phyloP scores from a whole-genome alignment of 1,140 invertebrate genomes.

The Scaptomyza pallida region DNA sequence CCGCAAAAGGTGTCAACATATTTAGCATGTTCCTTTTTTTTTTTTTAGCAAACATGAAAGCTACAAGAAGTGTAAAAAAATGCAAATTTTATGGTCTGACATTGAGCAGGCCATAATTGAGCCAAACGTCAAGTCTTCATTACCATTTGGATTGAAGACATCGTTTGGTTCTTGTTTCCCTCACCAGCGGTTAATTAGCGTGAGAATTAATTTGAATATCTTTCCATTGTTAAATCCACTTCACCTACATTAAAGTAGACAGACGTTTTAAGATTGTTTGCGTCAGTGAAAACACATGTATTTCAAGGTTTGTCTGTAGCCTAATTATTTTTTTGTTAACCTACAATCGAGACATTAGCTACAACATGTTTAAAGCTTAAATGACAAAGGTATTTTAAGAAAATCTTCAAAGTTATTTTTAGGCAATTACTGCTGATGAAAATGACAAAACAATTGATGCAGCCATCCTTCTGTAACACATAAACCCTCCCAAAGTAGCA shows the following conservation, averaged over 20 bases:
- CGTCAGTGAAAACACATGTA: constrained; percentile 13
- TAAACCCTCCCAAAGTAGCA: constrained; percentile 74
- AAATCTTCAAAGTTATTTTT: not conserved
- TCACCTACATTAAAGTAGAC: constrained; percentile 8
- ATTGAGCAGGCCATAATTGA: constrained; percentile 74
- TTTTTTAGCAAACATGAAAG: constrained; percentile 54
- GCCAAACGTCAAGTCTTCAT: constrained; percentile 51
- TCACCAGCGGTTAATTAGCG: constrained; percentile 39
- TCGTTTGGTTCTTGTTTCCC: constrained; percentile 24
- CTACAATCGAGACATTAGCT: too few relatives aligned
- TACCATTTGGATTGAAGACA: constrained; percentile 31
- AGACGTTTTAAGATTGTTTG: constrained; percentile 12
- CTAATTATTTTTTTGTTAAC: not conserved
- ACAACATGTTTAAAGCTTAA: too few relatives aligned
- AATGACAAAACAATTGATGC: constrained; percentile 34
- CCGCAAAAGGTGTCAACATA: constrained; percentile 71
- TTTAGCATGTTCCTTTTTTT: constrained; percentile 54
- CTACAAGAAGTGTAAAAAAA: constrained; percentile 55
- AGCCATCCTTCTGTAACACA: constrained; percentile 65
- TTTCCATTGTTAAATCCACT: constrained; percentile 19
- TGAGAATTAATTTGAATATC: constrained; percentile 53
- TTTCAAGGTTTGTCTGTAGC: constrained; percentile 2
- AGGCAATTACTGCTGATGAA: constrained; percentile 41
- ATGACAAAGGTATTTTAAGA: not conserved
- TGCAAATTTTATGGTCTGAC: constrained; percentile 70